Evolutionary conservation across 2,888 invertebrate species (phyloP).

Genomic region (Luffia ferchaultella): DNA sequence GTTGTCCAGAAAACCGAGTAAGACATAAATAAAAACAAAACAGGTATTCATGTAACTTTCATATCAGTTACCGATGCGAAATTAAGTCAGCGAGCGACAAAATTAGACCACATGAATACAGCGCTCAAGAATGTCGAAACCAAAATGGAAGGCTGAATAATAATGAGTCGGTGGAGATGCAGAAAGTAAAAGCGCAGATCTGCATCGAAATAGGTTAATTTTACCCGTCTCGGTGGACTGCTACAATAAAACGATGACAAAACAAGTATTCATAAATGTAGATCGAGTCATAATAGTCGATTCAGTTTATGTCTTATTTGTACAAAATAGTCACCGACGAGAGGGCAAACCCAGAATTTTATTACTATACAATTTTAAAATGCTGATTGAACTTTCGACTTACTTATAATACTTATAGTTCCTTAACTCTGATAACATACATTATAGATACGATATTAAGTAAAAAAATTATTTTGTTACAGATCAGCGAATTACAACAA

Average conservation of each 20-base stretch:
- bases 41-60: slow-evolving; percentile 3
- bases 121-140: slow-evolving; percentile 6
- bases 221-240: slow-evolving; percentile 9
- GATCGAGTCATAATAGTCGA: not conserved
- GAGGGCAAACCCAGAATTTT: no score
- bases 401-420: no score
- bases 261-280: not conserved
- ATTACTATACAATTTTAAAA: no score
- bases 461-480: no score
- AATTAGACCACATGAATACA: slow-evolving; percentile 11
- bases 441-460: no score
- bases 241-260: not conserved
- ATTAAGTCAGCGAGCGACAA: slow-evolving; percentile 24
- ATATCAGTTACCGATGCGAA: slow-evolving; percentile 17
- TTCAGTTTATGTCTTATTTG: not conserved
- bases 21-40: not conserved
- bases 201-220: slow-evolving; percentile 18
- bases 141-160: not conserved
- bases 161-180: slow-evolving; percentile 15
- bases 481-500: slow-evolving; percentile 93
- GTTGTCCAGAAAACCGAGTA: not conserved
- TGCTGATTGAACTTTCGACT: no score
- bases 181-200: slow-evolving; percentile 22
- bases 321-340: no score
- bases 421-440: no score